Evolutionary conservation across 2,888 invertebrate genomes (phyloP).

Genomic region (Diplazon laetatorius): DNA sequence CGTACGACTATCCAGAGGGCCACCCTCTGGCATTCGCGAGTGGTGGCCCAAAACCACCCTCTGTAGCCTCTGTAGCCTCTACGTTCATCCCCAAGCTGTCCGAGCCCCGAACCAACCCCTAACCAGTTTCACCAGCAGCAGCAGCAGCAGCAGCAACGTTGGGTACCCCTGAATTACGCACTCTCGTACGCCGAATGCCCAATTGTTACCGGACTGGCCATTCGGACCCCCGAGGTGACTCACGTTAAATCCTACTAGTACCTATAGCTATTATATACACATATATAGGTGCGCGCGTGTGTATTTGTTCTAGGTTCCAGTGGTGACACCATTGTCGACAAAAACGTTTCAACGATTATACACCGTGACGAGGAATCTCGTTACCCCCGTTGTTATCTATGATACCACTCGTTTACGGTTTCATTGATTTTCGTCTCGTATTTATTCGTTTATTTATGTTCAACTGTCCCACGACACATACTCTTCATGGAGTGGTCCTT

Average conservation of each 20-base stretch:
- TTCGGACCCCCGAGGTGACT: slow-evolving; percentile 45
- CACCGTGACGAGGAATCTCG: no score
- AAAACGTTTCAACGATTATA: no score
- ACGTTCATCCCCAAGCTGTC: slow-evolving; percentile 51
- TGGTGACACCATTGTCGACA: no score
- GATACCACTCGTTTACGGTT: no score
- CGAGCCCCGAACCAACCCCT: slow-evolving; percentile 52
- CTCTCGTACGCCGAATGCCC: slow-evolving; percentile 66
- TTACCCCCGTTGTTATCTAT: no score
- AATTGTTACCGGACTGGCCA: slow-evolving; percentile 52
- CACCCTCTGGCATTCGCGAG: slow-evolving; percentile 64
- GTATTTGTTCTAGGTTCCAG: no score
- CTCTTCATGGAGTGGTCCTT: no score
- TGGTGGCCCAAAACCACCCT: slow-evolving; percentile 54
- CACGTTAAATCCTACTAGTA: slow-evolving; percentile 54
- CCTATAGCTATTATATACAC: no score
- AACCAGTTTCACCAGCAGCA: slow-evolving; percentile 56
- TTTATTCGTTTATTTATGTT: no score
- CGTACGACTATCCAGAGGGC: slow-evolving; percentile 69
- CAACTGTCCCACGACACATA: no score
- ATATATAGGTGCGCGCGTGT: no score
- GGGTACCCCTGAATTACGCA: slow-evolving; percentile 79
- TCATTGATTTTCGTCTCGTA: no score
- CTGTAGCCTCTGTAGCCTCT: slow-evolving; percentile 27
- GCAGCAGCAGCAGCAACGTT: slow-evolving; percentile 62